Evolutionary conservation across 2,888 invertebrate species (phyloP), one percentile per base, ranked within the genome.

Genomic region (Cataglyphis albicans): DNA sequence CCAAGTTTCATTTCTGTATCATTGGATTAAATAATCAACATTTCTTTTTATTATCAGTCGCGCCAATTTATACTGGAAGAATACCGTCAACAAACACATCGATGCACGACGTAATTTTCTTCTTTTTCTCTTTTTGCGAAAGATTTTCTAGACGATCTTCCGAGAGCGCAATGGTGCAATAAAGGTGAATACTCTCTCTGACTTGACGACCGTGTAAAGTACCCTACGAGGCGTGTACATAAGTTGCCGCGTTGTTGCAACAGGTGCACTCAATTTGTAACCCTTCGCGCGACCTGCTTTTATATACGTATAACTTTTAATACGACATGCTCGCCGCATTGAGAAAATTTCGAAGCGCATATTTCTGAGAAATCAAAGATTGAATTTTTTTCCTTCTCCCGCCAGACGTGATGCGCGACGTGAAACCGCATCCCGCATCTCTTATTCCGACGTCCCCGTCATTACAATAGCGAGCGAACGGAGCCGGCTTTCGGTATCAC

Each of bases 201-300:
- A 44, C n/a, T 73, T 80, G 78, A 80, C 78, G 59, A 35, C 44
- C 21, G 78, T 73, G 78, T 80, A 21, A 80, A 80, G 78, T 57
- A 80, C 25, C 52, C 44, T 59, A 59, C 78, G 73, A 78, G 41
- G 25, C 35, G 59, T 73, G 78, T 80, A 80, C 78, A 73, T 84
- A 85, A 70, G 81, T 68, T 74, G 72, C 63, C 78, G 63, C 70
- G 61, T 74, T 70, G 82, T 90, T 75, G 89, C 89, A 90, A 90
- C 89, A 90, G 89, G 89, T 90, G 89, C 80, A 90, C 87, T 86
- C 86, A 78, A 90, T 90, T 90, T 86, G 89, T 83, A 82, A 84
- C 81, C 87, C 86, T 90, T 87, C 84, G 86, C 84, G 86, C 91
- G 88, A 88, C 72, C 87, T 85, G 87, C 65, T 86, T 85, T 61